Percentiles rank a stretch among this genome's conserved stretches.
Evolutionary conservation across 2,888 invertebrate genomes (phyloP).

Genomic region (Hartigia nigra): DNA sequence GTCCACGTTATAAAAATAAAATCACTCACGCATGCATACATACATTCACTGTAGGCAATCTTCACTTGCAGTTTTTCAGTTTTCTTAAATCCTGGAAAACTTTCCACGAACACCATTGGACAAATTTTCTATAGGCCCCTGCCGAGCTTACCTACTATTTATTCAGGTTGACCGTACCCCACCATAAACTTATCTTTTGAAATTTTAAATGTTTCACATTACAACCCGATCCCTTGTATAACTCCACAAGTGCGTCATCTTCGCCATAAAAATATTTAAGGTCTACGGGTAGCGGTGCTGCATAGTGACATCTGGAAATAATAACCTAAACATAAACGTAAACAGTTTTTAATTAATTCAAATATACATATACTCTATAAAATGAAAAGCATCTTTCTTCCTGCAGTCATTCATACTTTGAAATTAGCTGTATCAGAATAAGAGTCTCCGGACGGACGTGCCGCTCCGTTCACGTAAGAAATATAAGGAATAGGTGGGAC

Average conservation of each 20-base stretch:
- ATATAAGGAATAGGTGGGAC: slow-evolving; percentile 12
- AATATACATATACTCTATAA: neutral
- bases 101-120: neutral
- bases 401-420: neutral
- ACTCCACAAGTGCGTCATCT: neutral
- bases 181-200: neutral
- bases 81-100: neutral
- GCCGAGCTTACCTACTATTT: neutral
- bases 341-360: neutral
- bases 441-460: neutral
- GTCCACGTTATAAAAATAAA: neutral
- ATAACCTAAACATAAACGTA: neutral
- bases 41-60: neutral
- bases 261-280: neutral
- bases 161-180: neutral
- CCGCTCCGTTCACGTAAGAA: neutral
- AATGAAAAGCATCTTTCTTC: neutral
- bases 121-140: neutral
- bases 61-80: neutral
- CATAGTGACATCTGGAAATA: neutral
- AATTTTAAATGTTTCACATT: neutral
- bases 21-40: neutral
- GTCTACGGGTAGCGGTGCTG: neutral
- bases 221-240: neutral
- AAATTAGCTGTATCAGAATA: neutral